Evolutionary conservation across 2,797 vertebrate species (phyloP), one percentile per base, ranked within the genome.

Genomic region (Acrossocheilus wenchowensis): DNA sequence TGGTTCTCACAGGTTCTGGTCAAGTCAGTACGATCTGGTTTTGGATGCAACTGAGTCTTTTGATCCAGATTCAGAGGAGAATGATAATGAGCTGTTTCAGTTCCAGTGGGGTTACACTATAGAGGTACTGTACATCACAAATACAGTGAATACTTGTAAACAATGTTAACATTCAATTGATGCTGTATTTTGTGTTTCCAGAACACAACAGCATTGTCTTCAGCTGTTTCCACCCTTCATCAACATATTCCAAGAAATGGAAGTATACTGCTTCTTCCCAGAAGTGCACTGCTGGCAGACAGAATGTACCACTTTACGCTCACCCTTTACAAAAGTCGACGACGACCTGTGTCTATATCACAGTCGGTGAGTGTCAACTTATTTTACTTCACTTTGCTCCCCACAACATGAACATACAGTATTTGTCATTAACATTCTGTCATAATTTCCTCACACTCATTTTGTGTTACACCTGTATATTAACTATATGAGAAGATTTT

Each of bases 21-120:
- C 95, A 77, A 90, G 82, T 60, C 23, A 89, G 39, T 90, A 64
- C n/a, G 92, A 96, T 80, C 92, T 97, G 1, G 21, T 94, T 74
- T 88, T 97, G 89, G 95, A 97, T 69, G 96, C 94, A 68, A 93
- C 92, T 2, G 89, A 93, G 10, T 96, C 96, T 21, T 91, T 88
- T 41, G 96, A 97, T 87, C 96, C 95, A 34, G 95, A 97, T 66
- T 48, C 88, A 19, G 88, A 90, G 9, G 85, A 83, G 23, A 90
- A 87, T 83, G 83, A 81, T 21, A 89, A 87, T 26, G 88, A 93
- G 30, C 36, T 68, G 8, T 89, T 97, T 83, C 83, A 91, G 41
- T 96, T 94, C 90, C 89, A 89, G 23, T 97, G 96, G 96, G 81
- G 86, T 54, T 89, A 88, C 54, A 60, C 84, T 39, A 85, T 88